These are phyloP conservation scores for Odontamblyopus lacepedii DNA, from an alignment of 2,797 vertebrate species.

Conservation along the genomic window DNA sequence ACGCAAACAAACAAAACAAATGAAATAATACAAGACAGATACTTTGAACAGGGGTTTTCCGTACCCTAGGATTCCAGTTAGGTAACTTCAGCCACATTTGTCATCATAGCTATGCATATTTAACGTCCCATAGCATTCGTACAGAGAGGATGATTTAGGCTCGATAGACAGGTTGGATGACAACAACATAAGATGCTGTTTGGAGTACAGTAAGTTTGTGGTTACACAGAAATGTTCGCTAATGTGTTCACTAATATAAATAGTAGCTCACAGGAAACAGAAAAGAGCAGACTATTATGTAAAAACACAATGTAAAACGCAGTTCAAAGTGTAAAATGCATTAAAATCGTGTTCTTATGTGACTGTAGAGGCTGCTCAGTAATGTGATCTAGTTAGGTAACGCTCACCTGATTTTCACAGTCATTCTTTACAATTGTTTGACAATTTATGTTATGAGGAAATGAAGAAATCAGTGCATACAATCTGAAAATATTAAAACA, in stretches of 20 bases:
- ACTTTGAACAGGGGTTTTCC: neutral
- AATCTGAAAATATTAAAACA: neutral
- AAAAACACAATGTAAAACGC: no score
- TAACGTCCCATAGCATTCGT: slow-evolving; percentile 24
- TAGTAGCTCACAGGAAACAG: neutral
- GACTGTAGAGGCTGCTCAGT: slow-evolving; percentile 20
- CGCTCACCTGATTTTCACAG: slow-evolving; percentile 16
- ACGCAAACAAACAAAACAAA: no score
- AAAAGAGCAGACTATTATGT: neutral
- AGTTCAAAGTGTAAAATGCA: neutral
- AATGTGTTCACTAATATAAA: no score
- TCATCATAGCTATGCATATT: slow-evolving; percentile 45
- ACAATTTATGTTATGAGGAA: slow-evolving; percentile 23
- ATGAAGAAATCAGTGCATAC: slow-evolving; percentile 8
- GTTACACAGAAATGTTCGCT: no score
- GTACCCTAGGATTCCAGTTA: slow-evolving; percentile 7
- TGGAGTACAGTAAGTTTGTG: neutral
- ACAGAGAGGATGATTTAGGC: slow-evolving; percentile 28
- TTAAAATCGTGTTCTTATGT: neutral
- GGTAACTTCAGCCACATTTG: slow-evolving; percentile 22
- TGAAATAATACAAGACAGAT: neutral
- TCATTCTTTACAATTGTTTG: slow-evolving; percentile 34
- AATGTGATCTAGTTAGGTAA: slow-evolving; percentile 13
- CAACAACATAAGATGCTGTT: slow-evolving; percentile 19
- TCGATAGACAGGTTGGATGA: slow-evolving; percentile 47